Evolutionary conservation across 2,888 invertebrate species (phyloP), one percentile per base, ranked within the genome.

Genomic region (Gisinianus flammeolus): DNA sequence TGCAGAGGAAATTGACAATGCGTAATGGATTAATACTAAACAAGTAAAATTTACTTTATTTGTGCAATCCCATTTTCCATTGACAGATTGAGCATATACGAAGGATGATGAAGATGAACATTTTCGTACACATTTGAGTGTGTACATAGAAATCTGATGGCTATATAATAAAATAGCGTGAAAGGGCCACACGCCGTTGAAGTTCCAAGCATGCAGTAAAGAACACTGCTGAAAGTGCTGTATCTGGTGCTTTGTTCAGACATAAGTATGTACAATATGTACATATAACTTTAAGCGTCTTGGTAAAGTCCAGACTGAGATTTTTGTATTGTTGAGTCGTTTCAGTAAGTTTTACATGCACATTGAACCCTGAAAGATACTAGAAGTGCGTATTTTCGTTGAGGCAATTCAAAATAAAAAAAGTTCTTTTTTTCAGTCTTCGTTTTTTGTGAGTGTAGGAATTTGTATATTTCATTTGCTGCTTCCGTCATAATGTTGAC

Each of bases 101-200:
- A n/a, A n/a, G n/a, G n/a, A n/a, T n/a, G n/a, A n/a, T n/a, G n/a
- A n/a, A n/a, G n/a, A n/a, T n/a, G n/a, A n/a, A n/a, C n/a, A n/a
- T n/a, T 22, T 56, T 56, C 16, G 56, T 6, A 22, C 22, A 19
- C 22, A n/a, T 44, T 56, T 26, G 64, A 64, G 64, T 5, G 64
- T 4, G 28, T 28, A 19, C 24, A n/a, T n/a, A n/a, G n/a, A n/a
- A 64, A 16, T 24, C 24, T 64, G 64, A 64, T 64, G 64, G 64
- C 26, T 28, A 26, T 64, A 16, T 19, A 64, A 64, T 64, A 64
- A 64, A 26, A 28, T 64, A 64, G 64, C 64, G 64, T 64, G 64
- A 64, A 64, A 64, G 64, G 64, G 64, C 64, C 64, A 64, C 64
- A 64, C 64, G 64, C 28, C 33, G n/a, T 26, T 67, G 35, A 31